Conservation (phyloP, 2,888 invertebrate genomes). For the Lepidonotus clava region DNA sequence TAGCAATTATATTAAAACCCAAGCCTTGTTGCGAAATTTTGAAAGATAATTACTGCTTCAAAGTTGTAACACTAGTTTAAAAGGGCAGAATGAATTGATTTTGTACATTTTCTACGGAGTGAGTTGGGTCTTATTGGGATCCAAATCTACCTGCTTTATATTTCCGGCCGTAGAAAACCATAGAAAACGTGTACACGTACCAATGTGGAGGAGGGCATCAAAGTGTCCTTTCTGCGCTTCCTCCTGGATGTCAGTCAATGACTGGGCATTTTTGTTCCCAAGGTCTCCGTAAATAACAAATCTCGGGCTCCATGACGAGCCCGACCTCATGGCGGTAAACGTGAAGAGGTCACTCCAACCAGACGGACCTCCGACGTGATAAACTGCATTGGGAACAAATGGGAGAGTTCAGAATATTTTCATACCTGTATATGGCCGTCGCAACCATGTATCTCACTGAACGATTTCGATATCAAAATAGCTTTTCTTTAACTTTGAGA, state of each 20-base stretch:
- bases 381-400: neutral
- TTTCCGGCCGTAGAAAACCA: neutral
- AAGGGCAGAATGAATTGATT: too few species aligned
- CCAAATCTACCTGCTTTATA: neutral
- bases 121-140: too few species aligned
- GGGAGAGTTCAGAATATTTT: neutral
- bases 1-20: too few species aligned
- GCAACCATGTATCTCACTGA: too few species aligned
- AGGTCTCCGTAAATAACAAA: conserved; percentile 95
- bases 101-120: too few species aligned
- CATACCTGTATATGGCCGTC: too few species aligned
- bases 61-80: too few species aligned
- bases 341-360: conserved; percentile 91
- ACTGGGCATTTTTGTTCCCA: conserved; percentile 94
- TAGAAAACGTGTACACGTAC: conserved; percentile 23
- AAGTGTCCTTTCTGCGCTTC: conserved; percentile 90
- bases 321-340: conserved; percentile 87
- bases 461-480: too few species aligned
- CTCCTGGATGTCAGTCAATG: conserved; percentile 90
- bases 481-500: too few species aligned
- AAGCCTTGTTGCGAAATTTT: too few species aligned
- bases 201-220: conserved; percentile 93
- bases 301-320: conserved; percentile 87
- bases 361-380: conserved; percentile 73
- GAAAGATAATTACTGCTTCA: too few species aligned